Percentiles rank a stretch among this genome's conserved stretches.
phyloP scores from a whole-genome alignment of 2,888 invertebrate species.

The Deroplatys truncata region DNA sequence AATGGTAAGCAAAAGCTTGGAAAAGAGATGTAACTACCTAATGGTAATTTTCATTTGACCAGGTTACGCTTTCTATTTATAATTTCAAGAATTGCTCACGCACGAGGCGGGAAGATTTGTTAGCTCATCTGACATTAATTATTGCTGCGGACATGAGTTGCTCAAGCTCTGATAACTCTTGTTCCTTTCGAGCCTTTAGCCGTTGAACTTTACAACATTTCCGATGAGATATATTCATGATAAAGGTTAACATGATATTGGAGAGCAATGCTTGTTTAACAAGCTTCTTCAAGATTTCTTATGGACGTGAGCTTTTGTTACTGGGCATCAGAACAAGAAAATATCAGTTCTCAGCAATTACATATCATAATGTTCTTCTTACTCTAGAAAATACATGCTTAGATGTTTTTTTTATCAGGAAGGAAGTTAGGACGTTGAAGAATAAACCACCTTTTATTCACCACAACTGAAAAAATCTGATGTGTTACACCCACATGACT shows the following conservation, averaged over 20 bases:
- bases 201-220: background rate
- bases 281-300: background rate
- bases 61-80: background rate
- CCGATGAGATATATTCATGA: background rate
- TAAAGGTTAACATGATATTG: background rate
- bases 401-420: too few species aligned
- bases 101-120: background rate
- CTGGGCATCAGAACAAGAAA: background rate
- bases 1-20: background rate
- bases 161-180: background rate
- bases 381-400: too few species aligned
- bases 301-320: background rate
- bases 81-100: background rate
- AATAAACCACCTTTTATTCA: too few species aligned
- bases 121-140: background rate
- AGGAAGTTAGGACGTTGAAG: too few species aligned
- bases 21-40: background rate
- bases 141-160: background rate
- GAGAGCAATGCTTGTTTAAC: background rate
- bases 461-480: too few species aligned
- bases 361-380: background rate
- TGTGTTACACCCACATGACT: too few species aligned
- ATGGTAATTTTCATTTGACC: background rate
- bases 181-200: background rate
- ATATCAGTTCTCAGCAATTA: background rate